phyloP scores from a whole-genome alignment of 2,888 invertebrate genomes.

The Drosophila helvetica region DNA sequence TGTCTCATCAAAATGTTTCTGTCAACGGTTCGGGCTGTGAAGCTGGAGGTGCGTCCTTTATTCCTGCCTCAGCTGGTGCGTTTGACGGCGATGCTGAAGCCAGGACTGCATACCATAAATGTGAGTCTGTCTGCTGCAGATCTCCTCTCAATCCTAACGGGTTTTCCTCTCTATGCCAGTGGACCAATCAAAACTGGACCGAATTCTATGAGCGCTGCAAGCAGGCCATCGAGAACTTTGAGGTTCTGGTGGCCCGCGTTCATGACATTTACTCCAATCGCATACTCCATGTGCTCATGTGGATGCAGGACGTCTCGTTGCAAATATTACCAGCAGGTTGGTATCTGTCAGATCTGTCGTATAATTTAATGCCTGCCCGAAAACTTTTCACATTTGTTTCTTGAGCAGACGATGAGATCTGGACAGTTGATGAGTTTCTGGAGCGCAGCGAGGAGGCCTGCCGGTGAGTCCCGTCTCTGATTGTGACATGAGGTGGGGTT shows the following conservation, averaged over 20 bases:
- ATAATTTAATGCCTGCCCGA: constrained; percentile 52
- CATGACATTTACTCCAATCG: constrained; percentile 96
- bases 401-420: constrained; percentile 89
- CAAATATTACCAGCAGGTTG: constrained; percentile 89
- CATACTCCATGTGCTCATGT: constrained; percentile 93
- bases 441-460: constrained; percentile 93
- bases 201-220: constrained; percentile 90
- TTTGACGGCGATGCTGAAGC: constrained; percentile 91
- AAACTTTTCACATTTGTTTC: constrained; percentile 73
- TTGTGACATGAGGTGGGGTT: constrained; percentile 46
- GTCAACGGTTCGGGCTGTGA: constrained; percentile 89
- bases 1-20: constrained; percentile 91
- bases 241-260: constrained; percentile 89
- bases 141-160: not conserved
- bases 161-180: constrained; percentile 82
- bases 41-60: constrained; percentile 94
- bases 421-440: constrained; percentile 94
- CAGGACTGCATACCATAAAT: constrained; percentile 91
- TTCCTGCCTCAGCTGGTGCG: constrained; percentile 94
- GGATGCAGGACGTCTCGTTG: constrained; percentile 94
- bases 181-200: constrained; percentile 94
- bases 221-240: constrained; percentile 91
- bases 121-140: constrained; percentile 60
- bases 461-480: constrained; percentile 83
- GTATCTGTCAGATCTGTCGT: constrained; percentile 23